Percentiles rank a stretch among this genome's conserved stretches.
Conservation (phyloP, 2,888 invertebrate genomes). For the Podabrus alpinus region DNA sequence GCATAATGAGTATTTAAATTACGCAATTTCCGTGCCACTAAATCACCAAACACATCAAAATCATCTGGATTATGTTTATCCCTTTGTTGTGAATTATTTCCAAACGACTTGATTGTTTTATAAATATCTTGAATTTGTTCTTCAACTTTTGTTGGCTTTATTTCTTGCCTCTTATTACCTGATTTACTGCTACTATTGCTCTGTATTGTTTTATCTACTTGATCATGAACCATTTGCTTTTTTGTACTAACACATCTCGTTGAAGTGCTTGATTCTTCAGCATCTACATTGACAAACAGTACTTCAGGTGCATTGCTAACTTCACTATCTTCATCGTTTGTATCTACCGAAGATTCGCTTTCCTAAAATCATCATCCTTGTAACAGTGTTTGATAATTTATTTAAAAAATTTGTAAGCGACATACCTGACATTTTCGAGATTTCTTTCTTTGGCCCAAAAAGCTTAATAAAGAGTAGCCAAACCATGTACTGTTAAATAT, state of each 20-base stretch:
- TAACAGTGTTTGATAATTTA: too few relatives aligned
- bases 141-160: background rate
- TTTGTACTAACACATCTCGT: background rate
- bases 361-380: background rate
- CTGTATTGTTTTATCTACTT: background rate
- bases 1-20: background rate
- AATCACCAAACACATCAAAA: background rate
- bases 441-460: background rate
- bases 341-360: background rate
- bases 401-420: background rate
- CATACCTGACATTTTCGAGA: background rate
- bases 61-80: background rate
- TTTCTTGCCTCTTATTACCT: background rate
- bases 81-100: background rate
- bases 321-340: background rate
- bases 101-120: background rate
- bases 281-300: background rate
- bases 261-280: background rate
- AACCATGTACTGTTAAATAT: conserved; percentile 7
- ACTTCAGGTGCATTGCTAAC: background rate
- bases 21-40: background rate
- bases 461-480: conserved; percentile 1
- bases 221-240: background rate
- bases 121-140: background rate
- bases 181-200: background rate